These are phyloP conservation scores for Platycheirus rosarum DNA, from an alignment of 2,888 invertebrate genomes.

Conservation along the genomic window DNA sequence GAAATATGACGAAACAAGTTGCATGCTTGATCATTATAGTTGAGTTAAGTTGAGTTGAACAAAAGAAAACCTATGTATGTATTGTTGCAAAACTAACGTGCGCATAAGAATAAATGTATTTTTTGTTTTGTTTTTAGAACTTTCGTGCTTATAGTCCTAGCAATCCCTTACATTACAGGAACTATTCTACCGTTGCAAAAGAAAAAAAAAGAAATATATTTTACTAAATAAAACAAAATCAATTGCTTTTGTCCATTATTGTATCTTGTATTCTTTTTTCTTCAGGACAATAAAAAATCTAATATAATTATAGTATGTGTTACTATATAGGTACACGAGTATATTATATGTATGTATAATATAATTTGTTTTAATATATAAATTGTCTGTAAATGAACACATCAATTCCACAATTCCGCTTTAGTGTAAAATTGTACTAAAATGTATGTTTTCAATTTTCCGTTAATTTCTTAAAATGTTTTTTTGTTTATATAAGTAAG, in stretches of 20 bases:
- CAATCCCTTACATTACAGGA: constrained; percentile 72
- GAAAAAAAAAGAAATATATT: constrained; percentile 61
- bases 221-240: constrained; percentile 52
- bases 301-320: constrained; percentile 36
- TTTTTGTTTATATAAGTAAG: constrained; percentile 16
- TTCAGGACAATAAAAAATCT: constrained; percentile 51
- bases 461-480: constrained; percentile 23
- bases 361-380: constrained; percentile 12
- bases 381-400: constrained; percentile 70
- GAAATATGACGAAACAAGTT: too few species aligned
- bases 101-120: constrained; percentile 68
- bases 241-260: constrained; percentile 37
- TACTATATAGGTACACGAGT: constrained; percentile 40
- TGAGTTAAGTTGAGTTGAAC: not conserved
- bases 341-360: constrained; percentile 28
- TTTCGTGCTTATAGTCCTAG: constrained; percentile 65
- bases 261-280: constrained; percentile 24
- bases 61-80: constrained; percentile 14
- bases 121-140: too few species aligned
- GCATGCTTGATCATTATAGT: too few species aligned
- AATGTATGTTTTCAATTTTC: constrained; percentile 38
- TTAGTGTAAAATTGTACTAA: constrained; percentile 70
- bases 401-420: constrained; percentile 65
- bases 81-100: constrained; percentile 45
- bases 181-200: constrained; percentile 73